Base-by-base conservation (phyloP, 2,888 invertebrate species). In the Capitulum mitella region DNA sequence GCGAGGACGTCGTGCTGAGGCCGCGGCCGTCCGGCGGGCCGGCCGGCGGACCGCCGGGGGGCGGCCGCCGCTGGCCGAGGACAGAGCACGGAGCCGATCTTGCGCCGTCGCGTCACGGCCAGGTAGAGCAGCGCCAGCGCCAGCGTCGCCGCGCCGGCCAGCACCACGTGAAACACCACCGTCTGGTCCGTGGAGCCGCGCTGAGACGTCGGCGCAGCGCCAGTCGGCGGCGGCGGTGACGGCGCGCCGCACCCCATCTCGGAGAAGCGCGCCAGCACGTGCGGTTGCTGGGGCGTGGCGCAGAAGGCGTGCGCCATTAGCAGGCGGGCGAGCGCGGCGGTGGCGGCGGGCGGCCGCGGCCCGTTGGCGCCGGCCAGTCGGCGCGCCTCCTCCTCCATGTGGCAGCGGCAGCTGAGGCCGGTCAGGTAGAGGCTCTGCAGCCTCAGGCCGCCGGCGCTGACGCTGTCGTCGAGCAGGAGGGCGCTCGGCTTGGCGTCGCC, bases 21-120 rank as follows among this genome's bases (percentile, higher is more conserved):
- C 46, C 40, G 32, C 40, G 79, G 77, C 75, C 78, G 61, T 16
- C 64, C n/a, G 32, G 64, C 70, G 48, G 77, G 70, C 37, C 80
- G 79, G 51, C n/a, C 34, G 76, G 74, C 58, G 78, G 32, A 43
- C 70, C 70, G 40, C 78, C 75, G 2, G 78, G 75, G 48, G 64
- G 43, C 78, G 78, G 76, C 80, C 78, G 75, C 40, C 64, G 76
- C 77, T 19, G 51, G 6, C 51, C 6, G 16, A 19, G 3, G 22
- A 3, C 19, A 3, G 12, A 51, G 19, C 10, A 22, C 51, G 19
- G 6, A 8, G 19, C 3, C 51, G 51, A 51, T 6, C 51, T 19
- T 3, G 19, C 22, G 16, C 10, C 51, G 51, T 6, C 51, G 51
- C 51, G 51, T 12, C 51, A 51, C 51, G 19, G 19, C 51, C 19